phyloP scores from a whole-genome alignment of 2,797 vertebrate species.

The Tragelaphus oryx region DNA sequence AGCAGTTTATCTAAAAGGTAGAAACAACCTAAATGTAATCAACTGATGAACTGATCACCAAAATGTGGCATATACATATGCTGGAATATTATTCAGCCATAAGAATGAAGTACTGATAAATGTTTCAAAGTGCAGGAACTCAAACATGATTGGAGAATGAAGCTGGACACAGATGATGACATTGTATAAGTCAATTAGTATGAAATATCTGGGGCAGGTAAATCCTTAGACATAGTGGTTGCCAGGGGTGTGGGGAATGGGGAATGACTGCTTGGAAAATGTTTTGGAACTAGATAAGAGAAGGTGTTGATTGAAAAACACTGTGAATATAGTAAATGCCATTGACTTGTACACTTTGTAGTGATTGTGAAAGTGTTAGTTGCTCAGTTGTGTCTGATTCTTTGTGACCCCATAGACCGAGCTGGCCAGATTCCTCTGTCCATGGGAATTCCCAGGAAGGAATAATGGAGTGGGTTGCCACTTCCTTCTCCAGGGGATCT shows the following conservation, averaged over 20 bases:
- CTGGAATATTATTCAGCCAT: not conserved
- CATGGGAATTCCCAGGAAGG: not conserved
- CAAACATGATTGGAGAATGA: not conserved
- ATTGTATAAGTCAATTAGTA: not conserved
- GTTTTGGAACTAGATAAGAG: not conserved
- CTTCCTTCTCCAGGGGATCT: not conserved
- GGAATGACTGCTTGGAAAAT: not conserved
- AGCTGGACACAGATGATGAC: not conserved
- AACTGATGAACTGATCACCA: not conserved
- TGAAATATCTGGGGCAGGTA: not conserved
- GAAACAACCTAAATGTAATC: not conserved
- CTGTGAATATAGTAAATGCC: not conserved
- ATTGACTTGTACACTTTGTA: not conserved
- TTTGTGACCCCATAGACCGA: not conserved
- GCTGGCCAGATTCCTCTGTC: not conserved
- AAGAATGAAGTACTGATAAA: not conserved
- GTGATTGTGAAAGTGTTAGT: not conserved
- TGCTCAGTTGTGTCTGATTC: not conserved
- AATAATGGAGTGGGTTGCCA: not conserved
- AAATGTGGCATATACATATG: not conserved
- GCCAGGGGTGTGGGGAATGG: not conserved
- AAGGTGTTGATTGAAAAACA: not conserved
- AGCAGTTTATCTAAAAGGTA: not conserved
- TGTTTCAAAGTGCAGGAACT: not conserved
- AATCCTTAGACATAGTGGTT: not conserved